A percentile compares a stretch with the other conserved stretches of the same genome.
These are phyloP conservation scores for Oncorhynchus masou DNA, from an alignment of 2,113 vertebrate genomes.

Conservation along the genomic window DNA sequence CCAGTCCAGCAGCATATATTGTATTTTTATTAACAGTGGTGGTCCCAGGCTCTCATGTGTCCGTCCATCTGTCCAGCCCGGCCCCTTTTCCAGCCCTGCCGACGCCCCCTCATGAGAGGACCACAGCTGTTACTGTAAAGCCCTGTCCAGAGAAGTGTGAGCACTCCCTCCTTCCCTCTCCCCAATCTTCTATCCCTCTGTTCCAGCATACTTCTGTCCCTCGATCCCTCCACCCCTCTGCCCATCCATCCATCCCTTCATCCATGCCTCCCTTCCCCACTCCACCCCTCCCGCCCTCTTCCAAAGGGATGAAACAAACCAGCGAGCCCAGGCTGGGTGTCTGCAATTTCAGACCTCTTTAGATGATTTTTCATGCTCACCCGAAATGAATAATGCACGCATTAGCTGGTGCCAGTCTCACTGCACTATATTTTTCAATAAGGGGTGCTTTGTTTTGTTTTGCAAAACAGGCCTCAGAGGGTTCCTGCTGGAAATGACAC, in stretches of 20 bases:
- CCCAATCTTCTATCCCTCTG: no score
- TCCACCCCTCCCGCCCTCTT: constrained; percentile 65
- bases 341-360: constrained; percentile 98
- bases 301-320: constrained; percentile 93
- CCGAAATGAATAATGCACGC: constrained; percentile 83
- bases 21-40: constrained; percentile 71
- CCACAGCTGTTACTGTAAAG: constrained; percentile 98
- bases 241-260: constrained; percentile 14
- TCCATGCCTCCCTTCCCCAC: not conserved
- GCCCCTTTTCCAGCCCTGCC: constrained; percentile 85
- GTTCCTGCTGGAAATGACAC: constrained; percentile 60
- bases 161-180: constrained; percentile 56
- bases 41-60: constrained; percentile 66
- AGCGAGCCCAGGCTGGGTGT: constrained; percentile 89
- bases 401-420: constrained; percentile 78
- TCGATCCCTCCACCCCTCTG: constrained; percentile 78
- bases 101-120: constrained; percentile 93
- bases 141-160: constrained; percentile 90
- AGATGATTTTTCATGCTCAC: constrained; percentile 97
- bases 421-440: constrained; percentile 76
- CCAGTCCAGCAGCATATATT: constrained; percentile 62
- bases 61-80: constrained; percentile 91
- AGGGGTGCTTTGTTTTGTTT: constrained; percentile 70
- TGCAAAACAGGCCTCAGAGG: constrained; percentile 67
- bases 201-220: constrained; percentile 28